phyloP scores from a whole-genome alignment of 1,140 invertebrate species.

The Lerema accius region DNA sequence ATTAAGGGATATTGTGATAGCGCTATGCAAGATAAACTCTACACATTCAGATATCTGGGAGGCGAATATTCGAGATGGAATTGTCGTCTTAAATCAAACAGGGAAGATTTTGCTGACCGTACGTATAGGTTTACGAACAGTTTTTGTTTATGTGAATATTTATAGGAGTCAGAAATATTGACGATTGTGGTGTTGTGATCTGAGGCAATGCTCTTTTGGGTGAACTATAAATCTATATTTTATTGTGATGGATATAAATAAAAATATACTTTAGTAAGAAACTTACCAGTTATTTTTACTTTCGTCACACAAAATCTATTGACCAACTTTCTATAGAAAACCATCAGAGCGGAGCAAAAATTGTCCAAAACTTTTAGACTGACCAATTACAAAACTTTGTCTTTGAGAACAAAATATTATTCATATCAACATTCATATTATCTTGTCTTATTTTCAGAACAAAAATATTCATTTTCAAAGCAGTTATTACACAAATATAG shows the following conservation, averaged over 20 bases:
- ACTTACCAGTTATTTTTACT: no score
- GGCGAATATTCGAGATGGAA: constrained; percentile 1
- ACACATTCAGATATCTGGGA: constrained; percentile 23
- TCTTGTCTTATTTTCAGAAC: no score
- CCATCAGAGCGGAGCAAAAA: no score
- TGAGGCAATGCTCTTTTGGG: no score
- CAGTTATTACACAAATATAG: no score
- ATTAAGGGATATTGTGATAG: constrained; percentile 42
- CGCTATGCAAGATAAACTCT: constrained; percentile 35
- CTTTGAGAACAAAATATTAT: constrained; percentile 3
- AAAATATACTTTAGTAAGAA: no score
- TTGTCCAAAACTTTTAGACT: neutral
- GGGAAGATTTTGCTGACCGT: constrained; percentile 4
- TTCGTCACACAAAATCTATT: no score
- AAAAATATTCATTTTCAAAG: no score
- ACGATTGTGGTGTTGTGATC: constrained; percentile 10
- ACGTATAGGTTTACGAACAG: neutral
- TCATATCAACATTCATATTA: constrained; percentile 5
- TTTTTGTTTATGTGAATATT: constrained; percentile 27
- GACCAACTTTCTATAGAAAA: no score
- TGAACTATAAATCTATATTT: no score
- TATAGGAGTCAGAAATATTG: constrained; percentile 23
- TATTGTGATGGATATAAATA: no score
- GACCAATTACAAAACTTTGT: constrained; percentile 5
- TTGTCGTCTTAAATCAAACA: constrained; percentile 25